Evolutionary conservation across 2,113 vertebrate genomes (phyloP), one percentile per base, ranked within the genome.

Genomic region (Clinocottus analis): DNA sequence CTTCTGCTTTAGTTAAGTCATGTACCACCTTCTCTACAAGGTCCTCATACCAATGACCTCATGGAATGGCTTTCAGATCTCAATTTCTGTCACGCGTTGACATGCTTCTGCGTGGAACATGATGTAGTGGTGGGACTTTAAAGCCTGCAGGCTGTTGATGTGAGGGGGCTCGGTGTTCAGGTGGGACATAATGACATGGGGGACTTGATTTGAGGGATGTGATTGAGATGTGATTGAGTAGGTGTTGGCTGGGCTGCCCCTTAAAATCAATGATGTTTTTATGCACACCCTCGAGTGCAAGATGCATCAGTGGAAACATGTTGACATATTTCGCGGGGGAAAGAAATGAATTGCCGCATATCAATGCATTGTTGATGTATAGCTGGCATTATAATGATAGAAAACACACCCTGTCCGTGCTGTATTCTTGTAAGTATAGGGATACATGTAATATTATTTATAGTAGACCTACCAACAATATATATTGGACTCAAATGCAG

Each of bases 201-300:
- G 73, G 69, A 35, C 47, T 73, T 60, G 77, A 80, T 68, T 71
- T 87, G 70, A 90, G 68, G 87, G 67, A 85, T 84, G 79, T 85
- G 83, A 88, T 82, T 85, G 83, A 83, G 80, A 58, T 33, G 80
- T 90, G 86, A 90, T 81, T 76, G 85, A 91, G 79, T 74, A 79
- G 80, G 76, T 83, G 85, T 81, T 79, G 73, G 72, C 74, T 72
- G 49, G 27, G 78, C 69, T 33, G 29, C 55, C 47, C 31, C 58
- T 45, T 31, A 29, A 72, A 88, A 89, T 79, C 83, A 65, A 80
- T 82, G 56, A 80, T 68, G 35, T 84, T 58, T 74, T 75, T 80
- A 85, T 69, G 77, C 66, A 70, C 58, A 11, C 58, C 80, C 79
- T 74, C 16, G 65, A 66, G 77, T 56, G 72, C 1, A 11, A 64